phyloP scores from a whole-genome alignment of 2,113 vertebrate genomes.

The Lophotis ruficrista region DNA sequence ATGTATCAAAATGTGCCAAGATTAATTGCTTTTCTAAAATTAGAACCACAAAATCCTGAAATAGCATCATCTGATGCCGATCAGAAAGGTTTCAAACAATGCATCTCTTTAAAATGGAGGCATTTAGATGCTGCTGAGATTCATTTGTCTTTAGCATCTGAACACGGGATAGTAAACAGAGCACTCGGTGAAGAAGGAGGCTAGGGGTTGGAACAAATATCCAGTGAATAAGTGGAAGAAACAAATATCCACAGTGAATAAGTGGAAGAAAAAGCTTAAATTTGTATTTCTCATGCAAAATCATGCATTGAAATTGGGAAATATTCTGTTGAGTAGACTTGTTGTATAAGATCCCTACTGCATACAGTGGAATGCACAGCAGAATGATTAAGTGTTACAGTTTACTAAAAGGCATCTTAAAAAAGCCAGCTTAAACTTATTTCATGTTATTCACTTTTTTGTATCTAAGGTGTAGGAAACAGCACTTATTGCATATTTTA shows the following conservation, averaged over 20 bases:
- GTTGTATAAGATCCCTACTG: not conserved
- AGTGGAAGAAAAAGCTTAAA: not conserved
- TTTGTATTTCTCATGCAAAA: not conserved
- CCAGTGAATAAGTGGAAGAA: not conserved
- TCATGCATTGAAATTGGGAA: not conserved
- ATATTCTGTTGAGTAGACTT: not conserved
- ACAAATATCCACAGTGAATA: no score
- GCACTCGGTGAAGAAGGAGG: not conserved
- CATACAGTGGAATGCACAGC: not conserved
- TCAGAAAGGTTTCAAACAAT: not conserved
- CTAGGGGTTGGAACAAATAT: not conserved
- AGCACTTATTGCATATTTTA: not conserved
- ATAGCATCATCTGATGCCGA: not conserved
- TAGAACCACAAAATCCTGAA: not conserved
- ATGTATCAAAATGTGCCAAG: not conserved
- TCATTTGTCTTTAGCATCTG: not conserved
- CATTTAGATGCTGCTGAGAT: not conserved
- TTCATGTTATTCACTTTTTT: not conserved
- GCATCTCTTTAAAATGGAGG: not conserved
- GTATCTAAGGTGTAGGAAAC: not conserved
- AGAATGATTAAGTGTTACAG: not conserved
- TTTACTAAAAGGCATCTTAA: not conserved
- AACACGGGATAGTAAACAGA: not conserved
- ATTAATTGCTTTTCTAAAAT: conserved; percentile 31
- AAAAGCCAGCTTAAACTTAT: not conserved